These are phyloP conservation scores for Conus ventricosus DNA, from an alignment of 1,140 invertebrate genomes.

Conservation along the genomic window DNA sequence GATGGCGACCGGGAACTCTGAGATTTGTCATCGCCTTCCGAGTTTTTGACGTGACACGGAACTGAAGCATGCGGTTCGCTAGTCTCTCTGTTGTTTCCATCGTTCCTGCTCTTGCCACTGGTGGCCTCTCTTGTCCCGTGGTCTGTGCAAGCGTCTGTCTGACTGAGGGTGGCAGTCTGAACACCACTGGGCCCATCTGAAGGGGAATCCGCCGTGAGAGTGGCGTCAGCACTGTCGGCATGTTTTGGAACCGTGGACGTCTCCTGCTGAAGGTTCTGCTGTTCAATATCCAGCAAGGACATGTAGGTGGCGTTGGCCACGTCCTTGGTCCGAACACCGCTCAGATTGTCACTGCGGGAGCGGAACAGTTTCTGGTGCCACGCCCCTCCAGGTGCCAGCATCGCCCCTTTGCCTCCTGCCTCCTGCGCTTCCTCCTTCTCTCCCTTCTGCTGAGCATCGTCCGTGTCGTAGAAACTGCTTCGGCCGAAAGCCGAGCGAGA, in stretches of 20 bases:
- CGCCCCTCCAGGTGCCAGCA: not conserved
- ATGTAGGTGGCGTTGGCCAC: conserved; percentile 31
- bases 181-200: not conserved
- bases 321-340: conserved; percentile 31
- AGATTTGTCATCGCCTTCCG: not conserved
- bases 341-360: conserved; percentile 33
- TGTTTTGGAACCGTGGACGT: not conserved
- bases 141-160: not conserved
- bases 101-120: not conserved
- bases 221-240: not conserved
- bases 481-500: conserved; percentile 26
- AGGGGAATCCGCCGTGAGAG: not conserved
- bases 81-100: not conserved
- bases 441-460: not conserved
- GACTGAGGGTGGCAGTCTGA: not conserved
- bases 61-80: not conserved
- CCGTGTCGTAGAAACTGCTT: conserved; percentile 1
- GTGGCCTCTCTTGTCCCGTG: not conserved
- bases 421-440: not conserved
- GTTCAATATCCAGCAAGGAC: conserved; percentile 36
- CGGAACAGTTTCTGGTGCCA: conserved; percentile 41
- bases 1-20: not conserved
- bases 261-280: not conserved
- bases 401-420: not conserved
- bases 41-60: not conserved